phyloP scores from a whole-genome alignment of 2,888 invertebrate genomes.

The Branchipolynoe longqiensis region DNA sequence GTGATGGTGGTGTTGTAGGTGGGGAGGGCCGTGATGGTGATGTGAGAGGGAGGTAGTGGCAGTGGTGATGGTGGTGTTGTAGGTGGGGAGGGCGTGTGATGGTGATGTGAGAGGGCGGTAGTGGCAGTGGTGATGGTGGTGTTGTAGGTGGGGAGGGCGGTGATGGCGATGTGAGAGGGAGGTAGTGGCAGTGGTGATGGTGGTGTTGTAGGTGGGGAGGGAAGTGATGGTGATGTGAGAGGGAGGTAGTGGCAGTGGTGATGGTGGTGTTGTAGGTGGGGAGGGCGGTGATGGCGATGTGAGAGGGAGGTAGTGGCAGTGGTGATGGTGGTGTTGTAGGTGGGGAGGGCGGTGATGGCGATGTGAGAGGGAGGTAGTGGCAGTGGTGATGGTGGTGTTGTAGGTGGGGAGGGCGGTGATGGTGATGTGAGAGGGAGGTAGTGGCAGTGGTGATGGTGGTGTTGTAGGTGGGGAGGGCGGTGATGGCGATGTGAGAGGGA shows the following conservation, averaged over 20 bases:
- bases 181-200: not conserved
- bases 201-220: not conserved
- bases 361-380: too few relatives aligned
- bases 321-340: not conserved
- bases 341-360: not conserved
- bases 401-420: not conserved
- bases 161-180: not conserved
- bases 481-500: not conserved
- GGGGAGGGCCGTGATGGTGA: not conserved
- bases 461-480: too few relatives aligned
- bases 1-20: too few relatives aligned
- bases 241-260: not conserved
- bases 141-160: not conserved
- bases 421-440: not conserved
- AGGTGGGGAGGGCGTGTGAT: not conserved
- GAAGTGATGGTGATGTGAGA: too few relatives aligned
- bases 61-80: not conserved
- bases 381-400: too few relatives aligned
- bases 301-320: not conserved
- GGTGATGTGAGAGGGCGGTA: not conserved
- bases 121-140: slow-evolving; percentile 6
- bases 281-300: not conserved
- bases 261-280: not conserved
- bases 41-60: not conserved
- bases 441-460: too few relatives aligned